Percentiles rank a stretch among this genome's conserved stretches.
Evolutionary conservation across 2,113 vertebrate species (phyloP).

Genomic region (Sylvilagus bachmani): DNA sequence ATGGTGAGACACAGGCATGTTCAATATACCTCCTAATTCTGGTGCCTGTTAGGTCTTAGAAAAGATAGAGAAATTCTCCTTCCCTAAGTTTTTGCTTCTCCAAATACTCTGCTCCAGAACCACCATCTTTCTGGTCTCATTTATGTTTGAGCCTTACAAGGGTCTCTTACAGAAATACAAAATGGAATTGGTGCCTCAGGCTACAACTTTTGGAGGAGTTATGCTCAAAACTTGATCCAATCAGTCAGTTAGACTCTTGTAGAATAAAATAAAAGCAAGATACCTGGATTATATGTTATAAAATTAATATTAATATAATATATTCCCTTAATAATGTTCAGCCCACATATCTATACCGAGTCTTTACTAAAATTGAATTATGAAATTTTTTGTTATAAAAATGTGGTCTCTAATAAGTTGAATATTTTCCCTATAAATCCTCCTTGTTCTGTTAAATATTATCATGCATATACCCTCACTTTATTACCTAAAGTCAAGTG

Average conservation of each 20-base stretch:
- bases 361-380: neutral
- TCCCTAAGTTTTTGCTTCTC: neutral
- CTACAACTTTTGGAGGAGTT: neutral
- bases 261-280: neutral
- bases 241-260: neutral
- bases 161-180: neutral
- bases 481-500: neutral
- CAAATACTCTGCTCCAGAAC: rapidly evolving
- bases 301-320: neutral
- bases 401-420: neutral
- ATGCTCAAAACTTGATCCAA: neutral
- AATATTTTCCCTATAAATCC: neutral
- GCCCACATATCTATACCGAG: neutral
- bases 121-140: neutral
- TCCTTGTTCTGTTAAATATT: neutral
- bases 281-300: neutral
- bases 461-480: neutral
- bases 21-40: neutral
- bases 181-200: neutral
- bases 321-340: neutral
- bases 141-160: neutral
- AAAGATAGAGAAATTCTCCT: neutral
- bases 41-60: neutral
- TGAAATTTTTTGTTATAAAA: neutral
- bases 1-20: neutral